Evolutionary conservation across 2,797 vertebrate species (phyloP).

Genomic region (Mustela erminea): DNA sequence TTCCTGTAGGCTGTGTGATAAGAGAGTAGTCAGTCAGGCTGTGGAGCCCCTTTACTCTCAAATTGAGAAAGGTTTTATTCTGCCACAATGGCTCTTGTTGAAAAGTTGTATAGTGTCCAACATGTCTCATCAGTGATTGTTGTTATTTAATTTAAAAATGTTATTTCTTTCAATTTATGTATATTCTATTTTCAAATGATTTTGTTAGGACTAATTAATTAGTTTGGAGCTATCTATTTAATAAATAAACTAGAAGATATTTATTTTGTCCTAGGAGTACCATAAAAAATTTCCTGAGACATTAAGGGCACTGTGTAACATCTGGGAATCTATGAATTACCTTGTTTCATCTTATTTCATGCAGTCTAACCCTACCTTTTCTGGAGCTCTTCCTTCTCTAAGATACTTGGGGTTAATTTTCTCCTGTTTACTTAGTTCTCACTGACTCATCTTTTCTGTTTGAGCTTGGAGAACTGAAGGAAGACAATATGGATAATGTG

Average conservation of each 20-base stretch:
- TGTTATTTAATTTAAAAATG: not conserved
- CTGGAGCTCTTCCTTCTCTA: not conserved
- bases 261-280: not conserved
- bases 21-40: not conserved
- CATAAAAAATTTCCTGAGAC: not conserved
- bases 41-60: not conserved
- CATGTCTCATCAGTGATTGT: not conserved
- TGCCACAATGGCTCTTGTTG: not conserved
- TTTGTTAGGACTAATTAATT: not conserved
- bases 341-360: not conserved
- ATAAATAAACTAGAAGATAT: not conserved
- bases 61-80: not conserved
- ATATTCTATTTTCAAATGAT: not conserved
- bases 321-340: not conserved
- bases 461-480: not conserved
- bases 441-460: not conserved
- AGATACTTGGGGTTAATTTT: not conserved
- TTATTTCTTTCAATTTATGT: not conserved
- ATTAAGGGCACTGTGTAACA: not conserved
- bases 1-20: not conserved
- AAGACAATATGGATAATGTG: not conserved
- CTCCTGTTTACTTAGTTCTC: not conserved
- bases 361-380: not conserved
- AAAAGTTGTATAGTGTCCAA: not conserved
- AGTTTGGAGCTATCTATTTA: not conserved